Evolutionary conservation across 2,888 invertebrate genomes (phyloP), one percentile per base, ranked within the genome.

Genomic region (Steromphala cineraria): DNA sequence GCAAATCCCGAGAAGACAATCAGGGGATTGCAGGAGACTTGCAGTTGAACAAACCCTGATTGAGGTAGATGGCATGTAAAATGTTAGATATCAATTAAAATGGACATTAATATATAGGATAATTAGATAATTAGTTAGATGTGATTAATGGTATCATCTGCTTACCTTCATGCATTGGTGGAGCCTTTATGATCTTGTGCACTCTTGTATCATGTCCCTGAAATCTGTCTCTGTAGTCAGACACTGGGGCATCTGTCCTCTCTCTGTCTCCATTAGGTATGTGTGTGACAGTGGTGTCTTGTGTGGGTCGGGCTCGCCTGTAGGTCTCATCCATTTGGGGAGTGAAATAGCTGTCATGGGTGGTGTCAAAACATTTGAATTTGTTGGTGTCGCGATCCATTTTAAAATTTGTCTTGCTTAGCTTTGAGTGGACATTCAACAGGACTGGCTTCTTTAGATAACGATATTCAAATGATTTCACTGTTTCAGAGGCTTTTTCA

Each of bases 401-500:
- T 83, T 92, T 92, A 79, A 92, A 92, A 83, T 92, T 92, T 4
- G 92, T 92, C 13, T 81, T 79, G 46, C 90, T 82, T 17, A 91
- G 83, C 75, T 88, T 91, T 56, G 46, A 62, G 15, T 82, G 81
- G 15, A 79, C 52, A 67, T 82, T 55, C 78, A 81, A 75, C 46
- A 90, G 83, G 56, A 88, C 87, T 10, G 90, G 89, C 81, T 90
- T 89, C 13, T 82, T 83, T n/a, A 88, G 78, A 31, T 85, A 85
- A 75, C 86, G 83, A 75, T 89, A 89, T 77, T 89, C 85, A 85
- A 88, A 91, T 7, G 89, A 82, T 46, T 83, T 84, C 5, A 83
- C 83, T 15, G 91, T 92, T 82, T 92, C 92, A 7, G 92, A 92
- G 15, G 87, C 87, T 31, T 87, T 86, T 53, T 90, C 87, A 67